Base-by-base conservation (phyloP, 2,888 invertebrate genomes). In the Drosophila leonis region DNA sequence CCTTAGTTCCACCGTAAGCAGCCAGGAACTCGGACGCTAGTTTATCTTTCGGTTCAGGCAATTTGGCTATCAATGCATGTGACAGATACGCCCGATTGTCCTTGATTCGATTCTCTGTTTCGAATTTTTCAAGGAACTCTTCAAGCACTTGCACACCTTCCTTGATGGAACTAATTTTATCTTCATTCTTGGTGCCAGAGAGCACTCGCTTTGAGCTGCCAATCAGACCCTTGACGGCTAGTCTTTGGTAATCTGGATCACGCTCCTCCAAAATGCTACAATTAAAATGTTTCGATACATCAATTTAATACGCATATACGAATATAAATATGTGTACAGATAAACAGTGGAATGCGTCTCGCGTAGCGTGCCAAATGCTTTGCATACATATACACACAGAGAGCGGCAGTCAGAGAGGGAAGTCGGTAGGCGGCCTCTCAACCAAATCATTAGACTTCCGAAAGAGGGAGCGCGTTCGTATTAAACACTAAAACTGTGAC, bases 241-340 rank as follows among this genome's bases (percentile, higher is more conserved):
- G 92, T 88, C 94, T 95, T 93, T 97, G 96, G 92, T 97, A 97
- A 66, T 96, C 96, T 0, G 96, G 95, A 93, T 97, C 97, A 13
- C 97, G 93, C 0, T 96, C 97, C 78, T 96, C 94, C 72, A 97
- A 92, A 91, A 94, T 94, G 91, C 93, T 93, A 60, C n/a, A 88
- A 87, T 60, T 57, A 64, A 72, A 27, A 33, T n/a, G 9, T 59
- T 27, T 49, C 27, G 35, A 67, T 35, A 35, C 27, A 67, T 68
- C 27, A 52, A 69, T 35, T 29, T 20, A 37, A 59, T 24, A 39
- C 48, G 31, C 29, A 64, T 42, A 54, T 52, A 39, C n/a, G 15
- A 44, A 41, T 49, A 70, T 70, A 70, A 44, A 41, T 54, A 55
- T 69, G 48, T 64, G 18, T 46, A 49, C 65, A 70, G 55, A 1